Conservation (phyloP, 2,888 invertebrate species). For the Xestia c-nigrum region DNA sequence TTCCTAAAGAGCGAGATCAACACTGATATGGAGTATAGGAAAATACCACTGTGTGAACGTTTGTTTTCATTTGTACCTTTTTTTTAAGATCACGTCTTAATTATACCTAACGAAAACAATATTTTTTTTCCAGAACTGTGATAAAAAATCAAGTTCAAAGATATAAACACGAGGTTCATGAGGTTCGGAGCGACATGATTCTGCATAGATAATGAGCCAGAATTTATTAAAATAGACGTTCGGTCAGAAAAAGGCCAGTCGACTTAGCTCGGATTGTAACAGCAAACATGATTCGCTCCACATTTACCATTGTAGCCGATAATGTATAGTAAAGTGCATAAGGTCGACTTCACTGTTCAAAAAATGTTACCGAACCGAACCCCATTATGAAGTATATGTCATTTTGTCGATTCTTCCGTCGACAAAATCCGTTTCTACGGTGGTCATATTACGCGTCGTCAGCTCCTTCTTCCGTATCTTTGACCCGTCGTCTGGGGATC, state of each 20-base stretch:
- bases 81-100: not conserved
- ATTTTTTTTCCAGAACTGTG: not conserved
- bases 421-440: no score
- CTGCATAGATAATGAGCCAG: not conserved
- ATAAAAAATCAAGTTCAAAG: not conserved
- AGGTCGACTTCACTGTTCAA: not conserved
- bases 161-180: not conserved
- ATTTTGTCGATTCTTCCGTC: no score
- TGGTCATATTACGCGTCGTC: not conserved
- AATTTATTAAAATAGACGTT: not conserved
- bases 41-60: slow-evolving; percentile 9
- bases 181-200: not conserved
- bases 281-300: not conserved
- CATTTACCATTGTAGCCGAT: not conserved
- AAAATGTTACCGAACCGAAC: not conserved
- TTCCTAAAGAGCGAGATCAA: not conserved
- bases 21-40: slow-evolving; percentile 1
- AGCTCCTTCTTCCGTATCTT: not conserved
- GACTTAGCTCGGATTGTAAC: not conserved
- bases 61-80: not conserved
- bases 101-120: not conserved
- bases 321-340: not conserved
- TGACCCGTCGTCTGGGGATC: not conserved
- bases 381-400: not conserved
- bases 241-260: not conserved